phyloP scores from a whole-genome alignment of 2,888 invertebrate species.

The Hesperia comma region DNA sequence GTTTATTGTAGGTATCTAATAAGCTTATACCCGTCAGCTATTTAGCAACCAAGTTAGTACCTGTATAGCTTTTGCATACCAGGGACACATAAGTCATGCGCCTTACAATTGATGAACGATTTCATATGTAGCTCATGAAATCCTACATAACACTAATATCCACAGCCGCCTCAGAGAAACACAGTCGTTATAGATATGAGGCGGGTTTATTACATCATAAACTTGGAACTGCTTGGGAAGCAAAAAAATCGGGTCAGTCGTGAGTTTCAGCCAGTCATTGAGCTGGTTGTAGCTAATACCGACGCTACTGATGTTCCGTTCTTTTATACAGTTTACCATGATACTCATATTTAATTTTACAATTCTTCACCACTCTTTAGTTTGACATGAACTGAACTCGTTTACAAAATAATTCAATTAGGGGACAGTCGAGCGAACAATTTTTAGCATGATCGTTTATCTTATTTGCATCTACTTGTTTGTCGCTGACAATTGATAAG shows the following conservation, averaged over 20 bases:
- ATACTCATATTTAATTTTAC: no score
- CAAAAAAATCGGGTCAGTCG: conserved; percentile 30
- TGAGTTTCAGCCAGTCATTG: conserved; percentile 19
- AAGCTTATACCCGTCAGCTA: no score
- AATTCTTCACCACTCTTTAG: no score
- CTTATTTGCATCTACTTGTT: conserved; percentile 25
- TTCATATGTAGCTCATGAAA: not conserved
- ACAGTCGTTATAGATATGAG: conserved; percentile 32
- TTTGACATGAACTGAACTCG: conserved; percentile 24
- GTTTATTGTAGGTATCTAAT: no score
- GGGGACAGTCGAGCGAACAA: conserved; percentile 19
- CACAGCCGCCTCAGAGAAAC: conserved; percentile 7
- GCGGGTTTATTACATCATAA: conserved; percentile 32
- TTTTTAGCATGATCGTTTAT: conserved; percentile 23
- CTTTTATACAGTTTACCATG: no score
- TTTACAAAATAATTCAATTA: conserved; percentile 35
- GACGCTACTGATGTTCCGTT: not conserved
- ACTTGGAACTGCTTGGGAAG: conserved; percentile 29
- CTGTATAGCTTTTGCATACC: not conserved
- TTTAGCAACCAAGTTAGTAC: no score
- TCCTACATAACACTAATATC: not conserved
- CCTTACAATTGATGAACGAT: not conserved
- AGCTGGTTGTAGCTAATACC: not conserved
- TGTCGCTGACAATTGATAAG: no score
- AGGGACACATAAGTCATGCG: not conserved